Evolutionary conservation across 2,113 vertebrate species (phyloP).

Genomic region (Barnardius zonarius): DNA sequence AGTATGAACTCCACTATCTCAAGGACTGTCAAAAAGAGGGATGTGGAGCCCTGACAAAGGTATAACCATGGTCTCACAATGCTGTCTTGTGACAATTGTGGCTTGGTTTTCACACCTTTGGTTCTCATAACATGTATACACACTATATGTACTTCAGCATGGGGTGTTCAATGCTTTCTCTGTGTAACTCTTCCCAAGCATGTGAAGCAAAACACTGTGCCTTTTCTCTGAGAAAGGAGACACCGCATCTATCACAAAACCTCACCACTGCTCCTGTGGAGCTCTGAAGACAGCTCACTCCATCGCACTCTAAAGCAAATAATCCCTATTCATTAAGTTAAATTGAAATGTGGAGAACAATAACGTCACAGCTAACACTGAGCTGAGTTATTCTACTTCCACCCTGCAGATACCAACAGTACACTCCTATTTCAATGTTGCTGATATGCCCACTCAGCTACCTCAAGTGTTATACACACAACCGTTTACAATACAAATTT

Average conservation of each 20-base stretch:
- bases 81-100: neutral
- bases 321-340: neutral
- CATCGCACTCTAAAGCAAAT: neutral
- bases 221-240: neutral
- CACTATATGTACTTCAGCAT: neutral
- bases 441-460: neutral
- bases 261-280: neutral
- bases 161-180: neutral
- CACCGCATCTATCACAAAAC: neutral
- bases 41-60: neutral
- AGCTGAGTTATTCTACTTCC: neutral
- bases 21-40: neutral
- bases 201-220: neutral
- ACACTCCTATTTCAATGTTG: neutral
- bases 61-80: neutral
- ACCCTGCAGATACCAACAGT: neutral
- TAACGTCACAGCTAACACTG: neutral
- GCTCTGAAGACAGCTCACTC: neutral
- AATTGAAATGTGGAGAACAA: neutral
- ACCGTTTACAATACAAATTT: neutral
- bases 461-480: neutral
- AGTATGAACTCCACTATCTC: neutral
- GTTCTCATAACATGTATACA: neutral
- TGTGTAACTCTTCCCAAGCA: neutral
- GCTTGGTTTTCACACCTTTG: neutral